Evolutionary conservation across 2,113 vertebrate genomes (phyloP).

Genomic region (Excalfactoria chinensis): DNA sequence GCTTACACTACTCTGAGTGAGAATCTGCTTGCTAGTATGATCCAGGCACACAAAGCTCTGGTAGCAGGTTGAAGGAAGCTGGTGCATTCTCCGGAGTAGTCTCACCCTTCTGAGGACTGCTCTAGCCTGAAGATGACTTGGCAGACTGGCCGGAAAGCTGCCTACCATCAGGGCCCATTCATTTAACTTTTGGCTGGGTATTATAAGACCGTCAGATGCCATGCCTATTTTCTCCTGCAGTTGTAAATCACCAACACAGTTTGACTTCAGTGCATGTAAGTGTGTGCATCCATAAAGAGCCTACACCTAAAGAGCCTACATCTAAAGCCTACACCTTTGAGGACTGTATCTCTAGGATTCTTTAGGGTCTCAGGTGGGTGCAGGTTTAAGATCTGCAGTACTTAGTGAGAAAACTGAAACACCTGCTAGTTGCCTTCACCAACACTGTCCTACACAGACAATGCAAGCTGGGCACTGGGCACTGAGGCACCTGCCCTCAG

Average conservation of each 20-base stretch:
- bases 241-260: background rate
- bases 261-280: background rate
- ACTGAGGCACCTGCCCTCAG: background rate
- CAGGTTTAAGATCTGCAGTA: background rate
- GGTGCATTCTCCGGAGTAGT: background rate
- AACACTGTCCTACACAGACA: background rate
- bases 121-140: background rate
- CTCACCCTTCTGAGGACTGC: background rate
- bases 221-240: background rate
- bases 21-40: background rate
- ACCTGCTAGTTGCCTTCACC: background rate
- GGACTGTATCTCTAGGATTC: background rate
- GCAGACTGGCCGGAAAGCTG: background rate
- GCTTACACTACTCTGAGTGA: background rate
- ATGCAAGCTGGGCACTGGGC: background rate
- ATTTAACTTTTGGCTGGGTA: background rate
- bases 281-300: background rate
- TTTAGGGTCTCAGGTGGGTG: background rate
- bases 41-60: background rate
- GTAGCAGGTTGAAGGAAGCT: background rate
- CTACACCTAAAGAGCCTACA: no score
- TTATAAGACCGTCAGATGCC: background rate
- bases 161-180: background rate
- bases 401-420: background rate
- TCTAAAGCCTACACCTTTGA: background rate